A percentile compares a stretch with the other conserved stretches of the same genome.
phyloP scores from a whole-genome alignment of 2,113 vertebrate genomes.

The Nicator chloris region DNA sequence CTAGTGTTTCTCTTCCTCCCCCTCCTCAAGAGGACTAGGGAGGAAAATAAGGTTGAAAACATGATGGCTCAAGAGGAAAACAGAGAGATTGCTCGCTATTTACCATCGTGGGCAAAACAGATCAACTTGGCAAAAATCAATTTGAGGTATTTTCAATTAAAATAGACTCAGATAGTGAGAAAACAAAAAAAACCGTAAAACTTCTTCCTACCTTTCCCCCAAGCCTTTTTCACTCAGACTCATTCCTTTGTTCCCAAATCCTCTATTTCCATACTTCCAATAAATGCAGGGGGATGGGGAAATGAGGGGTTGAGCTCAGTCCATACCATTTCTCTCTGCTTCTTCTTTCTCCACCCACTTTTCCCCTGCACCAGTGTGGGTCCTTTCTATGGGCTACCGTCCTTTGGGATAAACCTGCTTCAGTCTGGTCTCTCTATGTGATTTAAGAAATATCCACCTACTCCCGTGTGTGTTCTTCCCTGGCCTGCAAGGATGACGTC shows the following conservation, averaged over 20 bases:
- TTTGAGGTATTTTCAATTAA: neutral
- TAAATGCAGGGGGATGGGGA: accelerated
- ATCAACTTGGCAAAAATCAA: neutral
- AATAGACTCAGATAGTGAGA: neutral
- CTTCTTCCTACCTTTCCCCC: neutral
- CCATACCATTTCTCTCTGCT: neutral
- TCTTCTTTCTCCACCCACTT: neutral
- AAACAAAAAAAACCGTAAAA: neutral
- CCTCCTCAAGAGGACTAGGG: neutral
- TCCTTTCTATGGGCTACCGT: neutral
- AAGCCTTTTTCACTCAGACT: neutral
- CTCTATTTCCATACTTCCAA: neutral
- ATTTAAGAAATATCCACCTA: neutral
- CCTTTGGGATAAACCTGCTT: neutral
- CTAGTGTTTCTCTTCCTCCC: neutral
- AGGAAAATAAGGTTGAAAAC: neutral
- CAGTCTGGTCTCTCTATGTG: neutral
- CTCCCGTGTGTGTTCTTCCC: neutral
- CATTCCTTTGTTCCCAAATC: neutral
- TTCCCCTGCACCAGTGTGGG: accelerated
- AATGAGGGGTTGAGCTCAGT: accelerated
- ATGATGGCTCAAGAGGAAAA: neutral
- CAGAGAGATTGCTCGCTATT: neutral
- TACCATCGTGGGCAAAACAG: neutral
- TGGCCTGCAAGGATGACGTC: neutral